Conservation (phyloP, 2,113 vertebrate genomes). For the Camelus bactrianus region DNA sequence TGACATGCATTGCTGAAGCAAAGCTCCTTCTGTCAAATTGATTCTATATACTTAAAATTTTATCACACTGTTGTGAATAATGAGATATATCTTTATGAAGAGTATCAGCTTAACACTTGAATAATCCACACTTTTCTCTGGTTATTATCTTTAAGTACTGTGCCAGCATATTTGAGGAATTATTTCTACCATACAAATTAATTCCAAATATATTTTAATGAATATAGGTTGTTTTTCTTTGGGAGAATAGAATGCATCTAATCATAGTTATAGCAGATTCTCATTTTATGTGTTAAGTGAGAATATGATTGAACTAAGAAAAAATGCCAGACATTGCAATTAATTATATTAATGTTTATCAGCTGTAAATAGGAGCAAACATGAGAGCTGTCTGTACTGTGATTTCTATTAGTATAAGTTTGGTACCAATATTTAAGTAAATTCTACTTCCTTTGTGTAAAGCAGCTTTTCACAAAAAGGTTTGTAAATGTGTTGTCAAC, state of each 20-base stretch:
- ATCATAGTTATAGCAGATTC: not conserved
- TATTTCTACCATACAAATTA: not conserved
- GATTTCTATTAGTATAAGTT: not conserved
- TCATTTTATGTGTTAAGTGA: constrained; percentile 22
- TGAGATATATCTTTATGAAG: not conserved
- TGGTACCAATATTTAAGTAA: not conserved
- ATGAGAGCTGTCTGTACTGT: not conserved
- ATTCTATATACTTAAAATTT: constrained; percentile 17
- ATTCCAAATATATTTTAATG: not conserved
- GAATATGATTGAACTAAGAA: not conserved
- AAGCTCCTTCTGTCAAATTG: constrained; percentile 46
- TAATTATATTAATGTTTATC: not conserved
- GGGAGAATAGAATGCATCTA: not conserved
- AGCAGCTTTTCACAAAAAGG: not conserved
- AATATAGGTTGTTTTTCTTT: not conserved
- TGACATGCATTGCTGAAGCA: constrained; percentile 59
- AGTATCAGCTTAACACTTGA: not conserved
- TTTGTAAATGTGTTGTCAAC: not conserved
- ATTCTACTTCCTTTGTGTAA: not conserved
- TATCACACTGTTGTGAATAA: constrained; percentile 53
- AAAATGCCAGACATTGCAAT: not conserved
- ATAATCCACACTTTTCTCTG: not conserved
- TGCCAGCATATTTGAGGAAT: not conserved
- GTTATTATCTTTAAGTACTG: not conserved
- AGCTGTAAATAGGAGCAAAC: not conserved